Conservation (phyloP, 2,888 invertebrate species). For the Epinotia brunnichana region DNA sequence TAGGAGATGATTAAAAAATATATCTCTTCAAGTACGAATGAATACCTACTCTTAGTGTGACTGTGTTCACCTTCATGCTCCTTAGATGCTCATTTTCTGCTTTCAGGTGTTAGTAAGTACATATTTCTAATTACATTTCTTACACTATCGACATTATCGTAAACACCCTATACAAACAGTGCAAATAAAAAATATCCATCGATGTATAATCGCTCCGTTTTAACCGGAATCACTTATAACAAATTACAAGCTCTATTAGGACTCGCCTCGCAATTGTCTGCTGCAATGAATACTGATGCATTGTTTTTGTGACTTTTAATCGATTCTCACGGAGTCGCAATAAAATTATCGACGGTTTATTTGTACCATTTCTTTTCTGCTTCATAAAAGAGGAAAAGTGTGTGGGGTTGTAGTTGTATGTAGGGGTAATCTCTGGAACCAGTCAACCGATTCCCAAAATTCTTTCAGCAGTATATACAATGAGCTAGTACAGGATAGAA, state of each 20-base stretch:
- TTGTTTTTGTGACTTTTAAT: constrained; percentile 45
- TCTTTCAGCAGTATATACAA: too few relatives aligned
- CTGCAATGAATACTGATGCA: constrained; percentile 50
- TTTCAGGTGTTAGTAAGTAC: too few relatives aligned
- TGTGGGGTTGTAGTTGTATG: too few relatives aligned
- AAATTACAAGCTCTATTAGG: constrained; percentile 56
- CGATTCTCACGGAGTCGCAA: constrained; percentile 31
- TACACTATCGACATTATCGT: background rate
- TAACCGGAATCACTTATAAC: constrained; percentile 62
- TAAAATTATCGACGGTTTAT: constrained; percentile 11
- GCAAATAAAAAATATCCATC: constrained; percentile 59
- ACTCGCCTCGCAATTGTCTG: constrained; percentile 49
- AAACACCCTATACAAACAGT: constrained; percentile 51
- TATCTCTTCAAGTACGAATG: too few relatives aligned
- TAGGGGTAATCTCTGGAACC: too few relatives aligned
- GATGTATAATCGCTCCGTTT: constrained; percentile 64
- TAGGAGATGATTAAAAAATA: too few relatives aligned
- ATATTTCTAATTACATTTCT: too few relatives aligned
- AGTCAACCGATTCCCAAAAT: too few relatives aligned
- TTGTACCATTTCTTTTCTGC: constrained; percentile 7
- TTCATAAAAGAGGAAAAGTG: background rate
- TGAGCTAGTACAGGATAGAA: too few relatives aligned
- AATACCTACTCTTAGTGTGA: too few relatives aligned
- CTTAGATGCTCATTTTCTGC: too few relatives aligned
- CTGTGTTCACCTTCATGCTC: too few relatives aligned